A percentile compares a stretch with the other conserved stretches of the same genome.
phyloP scores from a whole-genome alignment of 2,113 vertebrate genomes.

The Tachysurus vachellii region DNA sequence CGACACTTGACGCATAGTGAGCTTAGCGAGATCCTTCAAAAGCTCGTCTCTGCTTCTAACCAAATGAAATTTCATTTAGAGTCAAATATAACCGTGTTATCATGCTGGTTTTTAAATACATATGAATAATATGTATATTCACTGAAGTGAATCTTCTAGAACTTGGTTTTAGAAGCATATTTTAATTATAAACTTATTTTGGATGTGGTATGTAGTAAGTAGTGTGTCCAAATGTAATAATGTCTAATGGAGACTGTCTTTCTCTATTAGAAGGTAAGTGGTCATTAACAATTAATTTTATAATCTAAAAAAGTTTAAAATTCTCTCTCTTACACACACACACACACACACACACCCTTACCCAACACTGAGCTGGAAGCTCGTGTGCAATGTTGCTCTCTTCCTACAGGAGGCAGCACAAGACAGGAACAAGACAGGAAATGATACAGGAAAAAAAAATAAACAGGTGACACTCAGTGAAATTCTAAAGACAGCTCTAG shows the following conservation, averaged over 20 bases:
- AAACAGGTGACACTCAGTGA: not conserved
- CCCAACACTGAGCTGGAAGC: conserved; percentile 18
- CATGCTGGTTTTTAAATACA: too few species aligned
- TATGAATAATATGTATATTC: too few species aligned
- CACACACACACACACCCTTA: not conserved
- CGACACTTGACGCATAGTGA: not conserved
- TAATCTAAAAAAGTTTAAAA: conserved; percentile 2
- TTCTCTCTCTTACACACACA: not conserved
- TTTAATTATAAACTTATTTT: not conserved
- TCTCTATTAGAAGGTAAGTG: not conserved
- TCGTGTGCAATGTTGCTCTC: not conserved
- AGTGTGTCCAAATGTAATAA: not conserved
- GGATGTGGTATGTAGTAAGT: not conserved
- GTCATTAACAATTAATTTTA: conserved; percentile 36
- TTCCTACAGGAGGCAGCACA: conserved; percentile 24
- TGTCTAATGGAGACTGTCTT: too few species aligned
- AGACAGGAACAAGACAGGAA: not conserved
- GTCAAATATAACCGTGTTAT: too few species aligned
- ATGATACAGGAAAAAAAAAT: not conserved
- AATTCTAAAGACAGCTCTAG: not conserved
- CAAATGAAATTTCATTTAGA: not conserved
- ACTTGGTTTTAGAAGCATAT: not conserved
- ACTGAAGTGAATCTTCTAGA: too few species aligned
- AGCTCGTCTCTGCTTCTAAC: not conserved
- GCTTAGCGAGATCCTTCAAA: not conserved